Evolutionary conservation across 2,888 invertebrate genomes (phyloP).

Genomic region (Chymomyza fuscimana): DNA sequence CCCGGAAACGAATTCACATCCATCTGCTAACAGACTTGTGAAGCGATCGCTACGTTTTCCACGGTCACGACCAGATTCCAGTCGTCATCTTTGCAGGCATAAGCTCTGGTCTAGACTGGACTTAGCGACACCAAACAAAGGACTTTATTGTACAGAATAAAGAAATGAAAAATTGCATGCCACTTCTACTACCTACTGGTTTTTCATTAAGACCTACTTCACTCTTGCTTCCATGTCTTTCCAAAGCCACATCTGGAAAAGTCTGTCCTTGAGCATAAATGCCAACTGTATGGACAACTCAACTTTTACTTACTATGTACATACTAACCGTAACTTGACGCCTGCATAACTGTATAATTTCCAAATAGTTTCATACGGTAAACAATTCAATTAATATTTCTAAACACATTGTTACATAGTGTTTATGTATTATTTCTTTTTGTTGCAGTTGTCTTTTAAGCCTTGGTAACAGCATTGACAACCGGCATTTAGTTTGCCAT

Average conservation of each 20-base stretch:
- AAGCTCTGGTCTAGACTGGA: too few relatives aligned
- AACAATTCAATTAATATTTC: conserved; percentile 25
- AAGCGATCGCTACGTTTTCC: too few relatives aligned
- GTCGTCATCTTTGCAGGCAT: too few relatives aligned
- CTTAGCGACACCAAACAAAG: too few relatives aligned
- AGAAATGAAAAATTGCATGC: too few relatives aligned
- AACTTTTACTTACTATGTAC: conserved; percentile 5
- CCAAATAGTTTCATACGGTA: conserved; percentile 7
- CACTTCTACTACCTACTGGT: too few relatives aligned
- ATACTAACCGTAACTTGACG: neutral
- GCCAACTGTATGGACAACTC: neutral
- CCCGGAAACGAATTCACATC: too few relatives aligned
- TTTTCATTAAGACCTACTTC: too few relatives aligned
- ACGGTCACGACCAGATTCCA: too few relatives aligned
- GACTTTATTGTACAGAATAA: too few relatives aligned
- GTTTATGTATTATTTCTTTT: neutral
- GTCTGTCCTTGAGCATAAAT: neutral
- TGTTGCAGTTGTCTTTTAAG: conserved; percentile 5
- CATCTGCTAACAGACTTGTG: too few relatives aligned
- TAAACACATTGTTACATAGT: conserved; percentile 17
- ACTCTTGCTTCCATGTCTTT: too few relatives aligned
- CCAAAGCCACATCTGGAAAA: neutral
- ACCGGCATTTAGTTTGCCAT: conserved; percentile 35
- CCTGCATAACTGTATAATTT: conserved; percentile 13
- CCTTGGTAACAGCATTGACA: conserved; percentile 35